Evolutionary conservation across 2,888 invertebrate genomes (phyloP).

Genomic region (Bellardia pandia): DNA sequence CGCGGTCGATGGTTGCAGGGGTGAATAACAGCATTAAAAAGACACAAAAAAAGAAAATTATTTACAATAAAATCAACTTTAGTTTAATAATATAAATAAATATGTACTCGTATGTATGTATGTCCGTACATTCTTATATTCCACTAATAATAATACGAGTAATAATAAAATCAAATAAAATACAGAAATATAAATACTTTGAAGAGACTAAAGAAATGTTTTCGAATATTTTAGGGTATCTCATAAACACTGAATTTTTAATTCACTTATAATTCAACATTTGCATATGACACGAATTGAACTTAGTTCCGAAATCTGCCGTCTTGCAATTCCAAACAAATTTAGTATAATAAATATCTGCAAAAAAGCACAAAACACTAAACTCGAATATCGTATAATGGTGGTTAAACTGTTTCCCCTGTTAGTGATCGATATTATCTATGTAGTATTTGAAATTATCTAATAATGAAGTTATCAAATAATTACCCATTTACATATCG

Average conservation of each 20-base stretch:
- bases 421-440: too few species aligned
- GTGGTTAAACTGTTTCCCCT: too few species aligned
- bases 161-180: conserved; percentile 44
- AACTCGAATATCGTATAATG: too few species aligned
- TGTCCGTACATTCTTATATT: not conserved
- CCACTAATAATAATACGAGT: conserved; percentile 8
- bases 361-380: too few species aligned
- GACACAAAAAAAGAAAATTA: conserved; percentile 39
- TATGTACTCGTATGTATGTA: not conserved
- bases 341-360: too few species aligned
- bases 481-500: too few species aligned
- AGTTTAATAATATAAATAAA: conserved; percentile 51
- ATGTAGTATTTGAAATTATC: too few species aligned
- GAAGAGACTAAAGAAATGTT: not conserved
- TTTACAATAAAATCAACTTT: conserved; percentile 47
- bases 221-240: conserved; percentile 9
- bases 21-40: conserved; percentile 56
- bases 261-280: not conserved
- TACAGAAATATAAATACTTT: not conserved
- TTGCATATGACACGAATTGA: too few species aligned
- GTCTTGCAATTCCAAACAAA: too few species aligned
- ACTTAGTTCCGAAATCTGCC: too few species aligned
- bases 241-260: not conserved
- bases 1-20: conserved; percentile 10
- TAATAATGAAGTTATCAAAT: too few species aligned